These are phyloP conservation scores for Scrobipalpa costella DNA, from an alignment of 2,888 invertebrate genomes.

Conservation along the genomic window DNA sequence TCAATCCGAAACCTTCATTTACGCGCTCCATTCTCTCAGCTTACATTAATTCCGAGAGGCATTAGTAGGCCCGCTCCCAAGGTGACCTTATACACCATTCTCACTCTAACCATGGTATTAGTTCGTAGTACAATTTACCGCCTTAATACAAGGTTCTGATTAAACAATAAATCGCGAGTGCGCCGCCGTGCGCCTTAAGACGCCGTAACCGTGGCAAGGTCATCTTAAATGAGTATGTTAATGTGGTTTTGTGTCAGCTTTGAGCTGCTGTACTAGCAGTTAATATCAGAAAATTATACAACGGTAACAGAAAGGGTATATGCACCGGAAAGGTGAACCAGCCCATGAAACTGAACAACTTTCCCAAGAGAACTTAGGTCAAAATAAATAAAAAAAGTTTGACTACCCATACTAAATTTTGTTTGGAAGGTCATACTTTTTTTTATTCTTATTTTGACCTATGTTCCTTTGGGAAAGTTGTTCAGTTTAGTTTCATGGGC, in stretches of 20 bases:
- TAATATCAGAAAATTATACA: too few species aligned
- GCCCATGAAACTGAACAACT: too few species aligned
- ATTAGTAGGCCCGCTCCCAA: slow-evolving; percentile 3
- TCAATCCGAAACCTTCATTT: slow-evolving; percentile 4
- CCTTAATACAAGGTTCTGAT: slow-evolving; percentile 71
- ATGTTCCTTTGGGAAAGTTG: too few species aligned
- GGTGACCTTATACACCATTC: slow-evolving; percentile 5
- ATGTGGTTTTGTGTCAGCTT: neutral
- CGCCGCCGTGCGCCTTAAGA: slow-evolving; percentile 37
- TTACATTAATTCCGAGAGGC: slow-evolving; percentile 5
- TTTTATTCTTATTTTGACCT: too few species aligned
- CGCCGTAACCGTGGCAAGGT: slow-evolving; percentile 18
- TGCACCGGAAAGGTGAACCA: too few species aligned
- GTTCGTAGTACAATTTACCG: slow-evolving; percentile 65
- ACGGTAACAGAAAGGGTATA: too few species aligned
- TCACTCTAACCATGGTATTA: slow-evolving; percentile 19
- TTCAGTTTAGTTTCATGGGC: too few species aligned
- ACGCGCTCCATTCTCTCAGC: neutral
- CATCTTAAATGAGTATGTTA: slow-evolving; percentile 21
- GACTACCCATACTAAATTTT: too few species aligned
- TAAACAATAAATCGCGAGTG: slow-evolving; percentile 71
- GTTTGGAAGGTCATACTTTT: too few species aligned
- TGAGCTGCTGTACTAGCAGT: neutral
- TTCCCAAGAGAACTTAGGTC: too few species aligned
- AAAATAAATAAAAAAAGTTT: too few species aligned